Percentiles rank a stretch among this genome's conserved stretches.
phyloP scores from a whole-genome alignment of 2,113 vertebrate genomes.

The Poecilia latipinna region DNA sequence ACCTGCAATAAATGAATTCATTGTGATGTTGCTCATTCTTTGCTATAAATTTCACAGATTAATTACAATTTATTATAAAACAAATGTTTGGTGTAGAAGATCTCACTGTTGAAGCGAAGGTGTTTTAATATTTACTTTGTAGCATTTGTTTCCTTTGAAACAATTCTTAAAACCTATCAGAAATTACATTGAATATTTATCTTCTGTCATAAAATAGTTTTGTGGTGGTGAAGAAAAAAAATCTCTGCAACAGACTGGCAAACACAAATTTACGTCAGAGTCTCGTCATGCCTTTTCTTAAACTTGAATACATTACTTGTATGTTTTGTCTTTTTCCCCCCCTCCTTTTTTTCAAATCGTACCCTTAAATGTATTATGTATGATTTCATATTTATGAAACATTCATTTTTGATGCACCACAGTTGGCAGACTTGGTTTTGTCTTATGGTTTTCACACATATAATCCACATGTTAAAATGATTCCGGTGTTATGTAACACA shows the following conservation, averaged over 20 bases:
- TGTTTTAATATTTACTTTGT: no score
- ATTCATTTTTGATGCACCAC: constrained; percentile 3
- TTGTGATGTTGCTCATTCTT: no score
- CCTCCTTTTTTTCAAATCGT: not conserved
- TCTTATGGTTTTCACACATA: constrained; percentile 15
- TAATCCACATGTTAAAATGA: constrained; percentile 1
- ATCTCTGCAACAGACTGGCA: not conserved
- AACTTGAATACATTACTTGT: constrained; percentile 33
- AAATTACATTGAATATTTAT: no score
- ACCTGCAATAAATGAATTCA: no score
- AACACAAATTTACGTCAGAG: constrained; percentile 37
- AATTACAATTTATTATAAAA: no score
- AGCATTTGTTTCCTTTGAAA: no score
- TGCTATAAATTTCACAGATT: no score
- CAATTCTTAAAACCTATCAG: no score
- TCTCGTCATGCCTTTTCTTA: constrained; percentile 28
- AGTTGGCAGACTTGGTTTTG: constrained; percentile 1
- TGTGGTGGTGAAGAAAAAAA: no score
- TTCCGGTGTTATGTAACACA: constrained; percentile 48
- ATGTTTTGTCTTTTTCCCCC: constrained; percentile 6
- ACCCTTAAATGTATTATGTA: constrained; percentile 49
- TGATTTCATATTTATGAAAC: constrained; percentile 34
- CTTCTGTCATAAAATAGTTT: no score
- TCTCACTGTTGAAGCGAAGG: no score
- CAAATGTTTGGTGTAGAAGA: no score